Base-by-base conservation (phyloP, 2,113 vertebrate genomes). In the Rhineura floridana region DNA sequence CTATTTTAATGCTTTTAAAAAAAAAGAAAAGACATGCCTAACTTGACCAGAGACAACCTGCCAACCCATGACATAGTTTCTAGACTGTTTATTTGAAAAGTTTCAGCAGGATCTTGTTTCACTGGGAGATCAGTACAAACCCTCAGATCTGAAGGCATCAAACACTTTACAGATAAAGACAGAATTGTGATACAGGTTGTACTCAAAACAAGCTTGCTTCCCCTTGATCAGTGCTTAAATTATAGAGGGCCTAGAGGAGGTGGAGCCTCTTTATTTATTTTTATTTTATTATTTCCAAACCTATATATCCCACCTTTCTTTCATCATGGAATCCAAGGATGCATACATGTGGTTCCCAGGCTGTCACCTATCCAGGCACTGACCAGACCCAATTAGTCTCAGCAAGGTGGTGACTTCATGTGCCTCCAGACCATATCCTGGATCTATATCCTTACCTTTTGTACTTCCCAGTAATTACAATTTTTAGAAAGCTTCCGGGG, bases 1-100 rank as follows among this genome's bases (percentile, higher is more conserved):
- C 6, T 87, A 17, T 91, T 85, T 85, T 86, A 88, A 3, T 92
- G 70, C 48, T 73, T 91, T 91, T 62, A 59, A 82, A 90, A 87
- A 79, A 89, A 25, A n/a, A 87, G 11, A 30, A 86, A 86, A 91
- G 36, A 83, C 81, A 90, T 85, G 12, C 6, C 75, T 62, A 8
- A 79, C 89, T 69, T 81, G 67, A 79, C 73, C 21, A 84, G 3
- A 63, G 28, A 85, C 77, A 85, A 39, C 33, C 52, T 88, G 25
- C 21, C 62, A 91, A 70, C 73, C 39, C 65, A 42, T 82, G 33
- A 80, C 3, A 46, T 6, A n/a, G 28, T 39, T 2, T 73, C 46
- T 73, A 10, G 23, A 39, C 52, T 73, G 1, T 10, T 90, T 87
- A 4, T 44, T 77, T 91, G 65, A 90, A 77, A 91, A 90, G 80